phyloP scores from a whole-genome alignment of 2,797 vertebrate genomes.

The Neosilurus hyrtlii region DNA sequence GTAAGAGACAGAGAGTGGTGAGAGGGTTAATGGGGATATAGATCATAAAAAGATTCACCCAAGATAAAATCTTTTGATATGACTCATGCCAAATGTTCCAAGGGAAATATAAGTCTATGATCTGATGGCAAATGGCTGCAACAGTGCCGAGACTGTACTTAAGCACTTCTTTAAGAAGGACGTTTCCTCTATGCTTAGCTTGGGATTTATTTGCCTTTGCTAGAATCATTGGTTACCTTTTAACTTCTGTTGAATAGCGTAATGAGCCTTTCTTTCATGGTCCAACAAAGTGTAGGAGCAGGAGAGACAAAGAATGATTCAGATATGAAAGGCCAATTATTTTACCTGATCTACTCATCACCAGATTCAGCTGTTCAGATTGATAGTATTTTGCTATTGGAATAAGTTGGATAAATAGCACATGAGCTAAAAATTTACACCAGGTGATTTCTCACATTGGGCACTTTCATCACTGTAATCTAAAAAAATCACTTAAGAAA shows the following conservation, averaged over 20 bases:
- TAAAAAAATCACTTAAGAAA: neutral
- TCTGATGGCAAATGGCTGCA: conserved; percentile 3
- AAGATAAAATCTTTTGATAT: neutral
- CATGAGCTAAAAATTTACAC: neutral
- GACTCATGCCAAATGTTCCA: neutral
- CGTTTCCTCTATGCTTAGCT: neutral
- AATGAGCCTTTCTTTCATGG: conserved; percentile 77
- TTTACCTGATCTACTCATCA: conserved; percentile 30
- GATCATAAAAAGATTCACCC: neutral
- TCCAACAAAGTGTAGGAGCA: conserved; percentile 78
- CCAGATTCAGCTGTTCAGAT: conserved; percentile 12
- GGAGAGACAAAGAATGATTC: conserved; percentile 52
- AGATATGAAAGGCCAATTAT: conserved; percentile 33
- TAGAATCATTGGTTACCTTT: conserved; percentile 69
- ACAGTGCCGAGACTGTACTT: neutral
- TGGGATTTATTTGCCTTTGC: conserved; percentile 20
- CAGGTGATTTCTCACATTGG: neutral
- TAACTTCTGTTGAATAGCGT: conserved; percentile 81
- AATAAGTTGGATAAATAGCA: neutral
- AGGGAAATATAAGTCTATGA: neutral
- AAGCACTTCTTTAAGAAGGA: conserved; percentile 1
- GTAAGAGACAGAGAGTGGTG: neutral
- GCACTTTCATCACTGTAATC: neutral
- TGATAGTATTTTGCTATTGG: conserved; percentile 7
- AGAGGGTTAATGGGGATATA: neutral